Evolutionary conservation across 1,140 invertebrate species (phyloP).

Genomic region (Drosophila cardini): DNA sequence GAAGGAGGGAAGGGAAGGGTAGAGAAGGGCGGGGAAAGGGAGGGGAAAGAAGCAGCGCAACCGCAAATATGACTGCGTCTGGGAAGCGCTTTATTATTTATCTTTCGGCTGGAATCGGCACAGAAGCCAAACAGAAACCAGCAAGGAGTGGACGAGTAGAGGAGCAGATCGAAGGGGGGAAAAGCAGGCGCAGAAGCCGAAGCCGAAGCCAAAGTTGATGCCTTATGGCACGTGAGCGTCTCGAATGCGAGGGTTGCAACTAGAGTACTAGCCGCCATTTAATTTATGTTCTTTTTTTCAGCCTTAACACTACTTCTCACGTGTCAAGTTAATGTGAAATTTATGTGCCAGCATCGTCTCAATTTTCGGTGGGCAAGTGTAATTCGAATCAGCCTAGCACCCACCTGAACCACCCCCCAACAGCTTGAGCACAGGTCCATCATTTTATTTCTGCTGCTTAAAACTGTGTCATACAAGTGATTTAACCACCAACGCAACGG

Average conservation of each 20-base stretch:
- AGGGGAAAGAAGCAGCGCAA: constrained; percentile 26
- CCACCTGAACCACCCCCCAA: neutral
- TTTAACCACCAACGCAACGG: constrained; percentile 43
- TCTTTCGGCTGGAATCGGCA: constrained; percentile 80
- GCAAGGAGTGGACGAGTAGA: constrained; percentile 13
- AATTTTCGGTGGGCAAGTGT: constrained; percentile 6
- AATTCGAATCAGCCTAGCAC: neutral
- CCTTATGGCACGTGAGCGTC: constrained; percentile 64
- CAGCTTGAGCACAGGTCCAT: constrained; percentile 54
- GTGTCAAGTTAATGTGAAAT: constrained; percentile 78
- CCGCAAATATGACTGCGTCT: constrained; percentile 80
- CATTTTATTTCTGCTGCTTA: constrained; percentile 39
- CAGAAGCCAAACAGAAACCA: constrained; percentile 68
- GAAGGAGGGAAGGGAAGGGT: constrained; percentile 3
- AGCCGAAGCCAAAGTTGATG: constrained; percentile 30
- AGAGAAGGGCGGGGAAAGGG: neutral
- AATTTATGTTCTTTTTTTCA: constrained; percentile 51
- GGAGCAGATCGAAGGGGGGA: neutral
- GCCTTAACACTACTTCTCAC: constrained; percentile 51
- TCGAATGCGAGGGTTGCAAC: constrained; percentile 65
- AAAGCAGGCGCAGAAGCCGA: constrained; percentile 2
- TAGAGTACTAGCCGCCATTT: constrained; percentile 45
- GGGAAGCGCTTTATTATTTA: constrained; percentile 78
- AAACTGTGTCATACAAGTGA: constrained; percentile 60
- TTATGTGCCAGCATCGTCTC: constrained; percentile 53